Evolutionary conservation across 23 tunicate genomes (phyloP), one percentile per base, ranked within the genome.

Genomic region (Diplosoma virens): DNA sequence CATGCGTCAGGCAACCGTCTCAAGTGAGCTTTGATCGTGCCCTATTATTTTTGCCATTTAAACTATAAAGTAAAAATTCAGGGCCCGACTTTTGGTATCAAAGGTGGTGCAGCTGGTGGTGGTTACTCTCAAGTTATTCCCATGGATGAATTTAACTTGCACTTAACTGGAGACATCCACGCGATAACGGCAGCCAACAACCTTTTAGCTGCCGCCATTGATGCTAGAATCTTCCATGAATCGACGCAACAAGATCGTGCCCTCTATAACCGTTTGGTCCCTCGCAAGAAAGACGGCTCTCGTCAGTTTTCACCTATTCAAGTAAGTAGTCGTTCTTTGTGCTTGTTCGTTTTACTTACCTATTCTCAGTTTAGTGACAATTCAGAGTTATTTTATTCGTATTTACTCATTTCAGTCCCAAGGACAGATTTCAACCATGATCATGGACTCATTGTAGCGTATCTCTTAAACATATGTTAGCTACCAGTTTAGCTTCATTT

Each of bases 51-150:
- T 14, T 41, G 9, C 14, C 9, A 14, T 41, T 41, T 41, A 9
- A 14, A 7, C 11, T 41, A 7, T 14, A 41, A 41, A 41, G 9
- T n/a, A 58, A 11, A 29, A 4, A 34, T 30, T 65, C 78, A 95
- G 87, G 99, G 99, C 1, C 99, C 99, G 24, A 95, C 99, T 4
- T 95, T 95, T 54, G 99, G 99, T 4, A 95, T 95, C 54, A 95
- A 95, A 72, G 99, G 99, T 11, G 99, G 99, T 29, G 99, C 99
- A 0, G 99, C 99, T 27, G 99, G 99, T 37, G 99, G 99, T 30
- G 99, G 99, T 18, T 95, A 95, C 60, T 89, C 99, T 0, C 99
- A 95, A 79, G 99, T 95, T 20, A 95, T 95, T 72, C 99, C 99
- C 32, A 95, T 95, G 99, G 96, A 95, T 55, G 99, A 95, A 53